Base-by-base conservation (phyloP, 2,113 vertebrate species). In the Sylvia atricapilla region DNA sequence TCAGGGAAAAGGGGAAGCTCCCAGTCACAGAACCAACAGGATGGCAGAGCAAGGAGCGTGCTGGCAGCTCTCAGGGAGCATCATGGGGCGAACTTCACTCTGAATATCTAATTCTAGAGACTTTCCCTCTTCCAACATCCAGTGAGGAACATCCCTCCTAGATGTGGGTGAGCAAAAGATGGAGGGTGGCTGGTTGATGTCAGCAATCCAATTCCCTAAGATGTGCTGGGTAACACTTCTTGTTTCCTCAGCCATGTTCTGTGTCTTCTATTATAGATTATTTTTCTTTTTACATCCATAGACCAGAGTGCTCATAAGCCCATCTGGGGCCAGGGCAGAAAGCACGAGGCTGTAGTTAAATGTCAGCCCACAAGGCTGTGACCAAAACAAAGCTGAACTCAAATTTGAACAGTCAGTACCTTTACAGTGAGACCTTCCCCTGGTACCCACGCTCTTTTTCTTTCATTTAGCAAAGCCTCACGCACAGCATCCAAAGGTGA, bases 51-150 rank as follows among this genome's bases (percentile, higher is more conserved):
- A 50, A 3, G 1, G 55, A 81, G 16, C 31, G 27, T 0, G 0
- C 58, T 9, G 1, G 15, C 25, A 43, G 46, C 25, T 70, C 46
- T 55, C 58, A 22, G 31, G 19, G 28, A 60, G 18, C 0, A 0
- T 28, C 59, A 50, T 33, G 25, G 41, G 60, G 9, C 17, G 35
- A 75, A 60, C 16, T 39, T 67, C 30, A 14, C 18, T 9, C 11
- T 35, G 31, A 89, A 77, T 8, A 43, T 20, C 39, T 30, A 31
- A 59, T 68, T 89, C 52, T 21, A n/a, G 47, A 74, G 33, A 77
- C 7, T 84, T 80, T 10, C 52, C 1, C 0, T 39, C 49, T 41
- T 69, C 50, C 8, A 2, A 4, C 13, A 56, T 15, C 37, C 4
- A 3, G 0, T 46, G 67, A 72, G 43, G 81, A 84, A 33, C 19